Base-by-base conservation (phyloP, 2,113 vertebrate genomes). In the Hypocryptadius cinnamomeus region DNA sequence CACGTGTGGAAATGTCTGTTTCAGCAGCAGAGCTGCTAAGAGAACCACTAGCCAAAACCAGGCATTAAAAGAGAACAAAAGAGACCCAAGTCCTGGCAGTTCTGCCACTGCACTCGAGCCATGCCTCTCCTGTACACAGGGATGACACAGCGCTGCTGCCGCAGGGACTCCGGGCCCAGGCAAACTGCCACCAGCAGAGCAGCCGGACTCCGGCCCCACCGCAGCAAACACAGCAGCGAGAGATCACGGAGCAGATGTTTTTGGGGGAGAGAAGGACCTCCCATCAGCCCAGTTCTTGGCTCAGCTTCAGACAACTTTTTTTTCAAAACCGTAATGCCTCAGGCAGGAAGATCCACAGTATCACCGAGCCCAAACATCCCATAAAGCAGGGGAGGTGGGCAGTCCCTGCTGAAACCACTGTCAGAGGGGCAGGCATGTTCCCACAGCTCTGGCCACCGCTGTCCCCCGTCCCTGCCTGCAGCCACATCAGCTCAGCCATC, bases 351-450 rank as follows among this genome's bases (percentile, higher is more conserved):
- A 82, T 3, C 27, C 39, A 15, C 5, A 24, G 50, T 3, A 28
- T 11, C 0, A 0, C 18, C 0, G 1, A 61, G 63, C 28, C 18
- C 81, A 64, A 8, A 13, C 13, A 33, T 7, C 18, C 30, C 39
- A 6, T 2, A 28, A 25, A 45, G 23, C 81, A 35, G 30, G 1
- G 45, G 57, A 11, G 17, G 73, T 25, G 33, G 72, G 56, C 84
- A 86, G 47, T 22, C 61, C 64, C 27, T 6, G 47, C 27, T 15
- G 51, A 15, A 64, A 60, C 42, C 0, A 0, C 25, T 59, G 45
- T 4, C 15, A 64, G 35, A 87, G 59, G 50, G 33, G 9, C 0
- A 3, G 64, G 50, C 40, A 68, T 31, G 37, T 18, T 83, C 54
- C 51, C 21, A 4, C 33, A 64, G 53, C 72, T 45, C 40, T 2